phyloP scores from a whole-genome alignment of 2,113 vertebrate genomes.

The rat (Rattus norvegicus) region DNA sequence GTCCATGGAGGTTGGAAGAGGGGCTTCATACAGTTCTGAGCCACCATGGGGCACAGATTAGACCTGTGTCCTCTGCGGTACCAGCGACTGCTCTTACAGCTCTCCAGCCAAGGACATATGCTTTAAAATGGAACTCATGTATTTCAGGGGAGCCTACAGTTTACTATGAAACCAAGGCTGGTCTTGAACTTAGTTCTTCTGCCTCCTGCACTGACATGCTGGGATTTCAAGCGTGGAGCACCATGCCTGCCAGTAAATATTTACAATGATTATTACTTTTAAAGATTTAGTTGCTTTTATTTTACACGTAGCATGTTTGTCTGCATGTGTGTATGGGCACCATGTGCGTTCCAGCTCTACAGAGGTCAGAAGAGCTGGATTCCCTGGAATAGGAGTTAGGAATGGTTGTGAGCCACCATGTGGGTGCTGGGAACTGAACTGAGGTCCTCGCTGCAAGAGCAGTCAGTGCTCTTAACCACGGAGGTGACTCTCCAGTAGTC shows the following conservation, averaged over 20 bases:
- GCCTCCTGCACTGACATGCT: neutral
- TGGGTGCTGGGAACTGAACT: neutral
- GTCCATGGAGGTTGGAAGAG: neutral
- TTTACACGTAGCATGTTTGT: neutral
- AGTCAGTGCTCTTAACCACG: neutral
- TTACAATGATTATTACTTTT: neutral
- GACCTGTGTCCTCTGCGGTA: neutral
- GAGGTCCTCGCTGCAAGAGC: neutral
- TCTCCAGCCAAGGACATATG: neutral
- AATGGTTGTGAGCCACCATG: neutral
- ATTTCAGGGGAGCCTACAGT: neutral
- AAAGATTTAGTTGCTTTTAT: neutral
- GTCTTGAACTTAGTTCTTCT: neutral
- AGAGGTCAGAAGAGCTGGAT: neutral
- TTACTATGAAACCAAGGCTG: neutral
- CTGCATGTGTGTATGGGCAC: neutral
- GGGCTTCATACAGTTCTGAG: neutral
- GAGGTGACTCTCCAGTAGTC: neutral
- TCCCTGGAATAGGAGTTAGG: neutral
- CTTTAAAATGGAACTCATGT: neutral
- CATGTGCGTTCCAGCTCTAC: neutral
- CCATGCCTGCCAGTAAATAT: neutral
- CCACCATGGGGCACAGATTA: neutral
- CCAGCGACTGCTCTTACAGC: neutral
- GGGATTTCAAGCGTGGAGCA: neutral